Percentiles rank a stretch among this genome's conserved stretches.
These are phyloP conservation scores for Chloebia gouldiae DNA, from an alignment of 2,113 vertebrate species.

Conservation along the genomic window DNA sequence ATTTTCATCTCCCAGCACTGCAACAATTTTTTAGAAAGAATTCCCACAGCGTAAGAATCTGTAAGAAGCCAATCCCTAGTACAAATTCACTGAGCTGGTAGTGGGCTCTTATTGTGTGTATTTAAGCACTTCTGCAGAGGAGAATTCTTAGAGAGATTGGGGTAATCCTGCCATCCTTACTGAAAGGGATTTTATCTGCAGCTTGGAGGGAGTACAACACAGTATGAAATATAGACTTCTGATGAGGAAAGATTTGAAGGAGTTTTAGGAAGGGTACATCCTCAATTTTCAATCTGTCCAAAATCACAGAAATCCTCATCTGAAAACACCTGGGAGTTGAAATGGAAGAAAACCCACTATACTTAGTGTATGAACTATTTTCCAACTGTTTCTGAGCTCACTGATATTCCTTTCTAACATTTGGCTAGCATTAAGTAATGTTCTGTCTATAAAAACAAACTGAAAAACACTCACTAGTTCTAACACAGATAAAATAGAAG, in stretches of 20 bases:
- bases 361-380: background rate
- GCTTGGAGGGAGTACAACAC: background rate
- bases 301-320: slow-evolving; percentile 6
- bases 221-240: background rate
- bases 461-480: background rate
- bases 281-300: slow-evolving; percentile 2
- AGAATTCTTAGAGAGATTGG: slow-evolving; percentile 41
- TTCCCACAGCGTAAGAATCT: background rate
- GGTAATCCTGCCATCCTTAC: slow-evolving; percentile 25
- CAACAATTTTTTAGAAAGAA: slow-evolving; percentile 36
- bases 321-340: background rate
- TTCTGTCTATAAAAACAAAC: background rate
- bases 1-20: background rate
- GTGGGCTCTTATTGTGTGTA: slow-evolving; percentile 1
- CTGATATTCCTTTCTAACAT: background rate
- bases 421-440: background rate
- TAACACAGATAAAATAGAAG: background rate
- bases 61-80: slow-evolving; percentile 7
- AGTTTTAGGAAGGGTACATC: background rate
- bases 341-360: background rate
- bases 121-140: slow-evolving; percentile 32
- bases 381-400: background rate
- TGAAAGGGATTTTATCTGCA: slow-evolving; percentile 23
- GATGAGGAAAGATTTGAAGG: background rate
- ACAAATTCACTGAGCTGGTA: slow-evolving; percentile 26